A percentile compares a stretch with the other conserved stretches of the same genome.
These are phyloP conservation scores for Pemphredon lugubris DNA, from an alignment of 2,888 invertebrate species.

Conservation along the genomic window DNA sequence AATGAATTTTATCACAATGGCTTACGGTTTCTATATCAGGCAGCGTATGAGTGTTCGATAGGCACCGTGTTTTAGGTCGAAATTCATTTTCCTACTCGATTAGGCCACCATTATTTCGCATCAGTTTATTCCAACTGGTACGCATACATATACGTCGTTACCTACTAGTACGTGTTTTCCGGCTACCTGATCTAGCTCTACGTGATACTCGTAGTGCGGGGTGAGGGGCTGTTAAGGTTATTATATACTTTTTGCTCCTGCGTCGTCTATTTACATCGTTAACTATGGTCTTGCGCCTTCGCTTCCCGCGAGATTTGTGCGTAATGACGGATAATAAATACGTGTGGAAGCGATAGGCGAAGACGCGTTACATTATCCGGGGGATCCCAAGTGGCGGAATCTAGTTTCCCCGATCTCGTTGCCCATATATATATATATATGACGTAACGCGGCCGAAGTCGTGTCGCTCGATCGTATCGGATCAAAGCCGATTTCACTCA, in stretches of 20 bases:
- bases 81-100: conserved; percentile 18
- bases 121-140: conserved; percentile 25
- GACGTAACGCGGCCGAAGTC: no score
- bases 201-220: conserved; percentile 46
- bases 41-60: conserved; percentile 21
- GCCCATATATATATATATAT: background rate
- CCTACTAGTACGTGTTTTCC: conserved; percentile 38
- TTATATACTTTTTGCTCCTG: conserved; percentile 57
- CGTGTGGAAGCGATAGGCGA: conserved; percentile 57
- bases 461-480: no score
- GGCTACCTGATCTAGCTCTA: conserved; percentile 55
- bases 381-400: conserved; percentile 41
- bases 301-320: conserved; percentile 53
- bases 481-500: no score
- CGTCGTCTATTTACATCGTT: conserved; percentile 66
- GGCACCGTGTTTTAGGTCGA: conserved; percentile 25
- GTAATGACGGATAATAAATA: conserved; percentile 59
- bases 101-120: conserved; percentile 39
- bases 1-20: conserved; percentile 41
- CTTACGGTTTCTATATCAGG: conserved; percentile 13
- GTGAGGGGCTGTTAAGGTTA: no score
- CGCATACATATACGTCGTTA: conserved; percentile 23
- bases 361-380: conserved; percentile 44
- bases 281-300: conserved; percentile 53
- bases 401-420: conserved; percentile 16